Evolutionary conservation across 2,797 vertebrate genomes (phyloP).

Genomic region (Sebastiscus albofasciatus): DNA sequence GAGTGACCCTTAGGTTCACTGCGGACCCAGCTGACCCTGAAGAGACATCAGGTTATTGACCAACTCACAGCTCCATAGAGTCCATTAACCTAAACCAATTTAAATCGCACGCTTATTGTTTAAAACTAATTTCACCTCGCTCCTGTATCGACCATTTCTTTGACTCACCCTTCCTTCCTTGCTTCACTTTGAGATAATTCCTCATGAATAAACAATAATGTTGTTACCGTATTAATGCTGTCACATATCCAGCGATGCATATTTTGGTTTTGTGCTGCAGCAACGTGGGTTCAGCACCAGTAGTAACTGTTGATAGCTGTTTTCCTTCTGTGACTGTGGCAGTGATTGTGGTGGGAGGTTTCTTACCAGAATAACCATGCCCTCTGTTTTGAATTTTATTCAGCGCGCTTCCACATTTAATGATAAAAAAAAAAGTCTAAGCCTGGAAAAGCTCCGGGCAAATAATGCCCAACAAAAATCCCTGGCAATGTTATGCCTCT

Average conservation of each 20-base stretch:
- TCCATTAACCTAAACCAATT: slow-evolving; percentile 77
- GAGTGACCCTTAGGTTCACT: slow-evolving; percentile 67
- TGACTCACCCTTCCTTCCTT: slow-evolving; percentile 36
- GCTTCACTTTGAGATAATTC: slow-evolving; percentile 22
- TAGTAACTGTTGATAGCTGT: slow-evolving; percentile 34
- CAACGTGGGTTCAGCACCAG: slow-evolving; percentile 22
- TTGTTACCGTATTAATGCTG: slow-evolving; percentile 22
- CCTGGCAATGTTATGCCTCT: slow-evolving; percentile 24
- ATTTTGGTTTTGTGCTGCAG: slow-evolving; percentile 9
- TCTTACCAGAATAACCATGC: slow-evolving; percentile 50
- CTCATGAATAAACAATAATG: slow-evolving; percentile 29
- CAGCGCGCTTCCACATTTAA: slow-evolving; percentile 31
- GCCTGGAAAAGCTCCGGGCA: slow-evolving; percentile 1
- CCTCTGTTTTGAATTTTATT: slow-evolving; percentile 40
- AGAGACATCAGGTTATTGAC: slow-evolving; percentile 69
- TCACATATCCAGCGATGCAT: slow-evolving; percentile 14
- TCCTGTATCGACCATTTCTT: slow-evolving; percentile 55
- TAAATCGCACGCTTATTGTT: slow-evolving; percentile 60
- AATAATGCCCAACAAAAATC: slow-evolving; percentile 37
- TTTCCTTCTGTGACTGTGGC: slow-evolving; percentile 43
- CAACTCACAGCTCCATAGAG: slow-evolving; percentile 67
- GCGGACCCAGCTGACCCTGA: slow-evolving; percentile 64
- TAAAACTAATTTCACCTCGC: slow-evolving; percentile 32
- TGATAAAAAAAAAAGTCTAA: slow-evolving; percentile 18
- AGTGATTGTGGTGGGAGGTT: slow-evolving; percentile 33